Conservation (phyloP, 2,113 vertebrate species). For the Pterophyllum scalare region DNA sequence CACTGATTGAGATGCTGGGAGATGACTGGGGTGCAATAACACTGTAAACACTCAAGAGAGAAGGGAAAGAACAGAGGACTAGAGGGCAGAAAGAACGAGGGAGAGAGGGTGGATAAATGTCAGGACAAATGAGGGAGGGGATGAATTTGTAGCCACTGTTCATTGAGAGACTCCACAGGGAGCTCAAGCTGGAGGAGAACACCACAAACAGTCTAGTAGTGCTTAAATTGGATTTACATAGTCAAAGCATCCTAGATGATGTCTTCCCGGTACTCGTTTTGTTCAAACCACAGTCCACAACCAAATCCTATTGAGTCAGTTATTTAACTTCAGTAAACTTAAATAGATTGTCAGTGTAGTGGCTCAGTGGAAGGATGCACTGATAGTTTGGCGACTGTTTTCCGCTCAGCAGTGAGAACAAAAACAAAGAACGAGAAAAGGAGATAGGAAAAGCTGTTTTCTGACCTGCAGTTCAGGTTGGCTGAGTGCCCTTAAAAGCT, state of each 20-base stretch:
- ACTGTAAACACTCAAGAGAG: conserved; percentile 19
- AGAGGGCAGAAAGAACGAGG: not conserved
- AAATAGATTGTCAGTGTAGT: not conserved
- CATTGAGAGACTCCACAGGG: not conserved
- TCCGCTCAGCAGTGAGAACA: not conserved
- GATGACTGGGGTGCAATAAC: conserved; percentile 33
- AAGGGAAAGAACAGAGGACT: conserved; percentile 13
- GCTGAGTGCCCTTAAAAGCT: conserved; percentile 5
- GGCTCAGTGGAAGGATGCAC: not conserved
- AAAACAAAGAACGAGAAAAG: fast-evolving
- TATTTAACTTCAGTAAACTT: not conserved
- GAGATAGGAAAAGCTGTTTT: not conserved
- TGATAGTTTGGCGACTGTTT: not conserved
- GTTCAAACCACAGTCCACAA: not conserved
- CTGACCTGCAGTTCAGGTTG: not conserved
- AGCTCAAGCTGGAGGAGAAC: not conserved
- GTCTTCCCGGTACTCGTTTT: not conserved
- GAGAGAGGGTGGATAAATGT: not conserved
- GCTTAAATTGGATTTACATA: not conserved
- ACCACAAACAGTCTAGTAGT: not conserved
- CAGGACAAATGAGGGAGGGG: not conserved
- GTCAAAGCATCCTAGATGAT: not conserved
- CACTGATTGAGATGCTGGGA: conserved; percentile 31
- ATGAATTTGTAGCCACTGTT: not conserved
- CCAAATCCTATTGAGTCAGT: not conserved